Evolutionary conservation across 2,888 invertebrate species (phyloP).

Genomic region (Agriopis leucophaearia): DNA sequence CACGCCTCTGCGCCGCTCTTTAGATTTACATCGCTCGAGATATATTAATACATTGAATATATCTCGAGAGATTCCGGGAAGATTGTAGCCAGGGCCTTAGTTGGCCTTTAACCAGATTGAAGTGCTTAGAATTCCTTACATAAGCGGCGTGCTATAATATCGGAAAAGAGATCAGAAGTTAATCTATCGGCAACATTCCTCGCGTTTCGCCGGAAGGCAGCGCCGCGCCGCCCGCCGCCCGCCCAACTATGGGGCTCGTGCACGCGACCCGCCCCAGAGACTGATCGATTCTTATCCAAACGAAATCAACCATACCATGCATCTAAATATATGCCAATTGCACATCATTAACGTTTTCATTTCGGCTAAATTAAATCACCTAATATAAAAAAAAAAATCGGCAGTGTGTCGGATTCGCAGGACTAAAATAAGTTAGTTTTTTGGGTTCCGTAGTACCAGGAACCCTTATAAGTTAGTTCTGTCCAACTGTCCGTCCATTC

Average conservation of each 20-base stretch:
- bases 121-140: constrained; percentile 83
- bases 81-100: constrained; percentile 68
- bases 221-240: constrained; percentile 63
- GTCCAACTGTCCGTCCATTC: too few relatives aligned
- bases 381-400: neutral
- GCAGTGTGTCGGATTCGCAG: too few relatives aligned
- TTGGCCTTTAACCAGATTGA: constrained; percentile 81
- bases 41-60: constrained; percentile 44
- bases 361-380: neutral
- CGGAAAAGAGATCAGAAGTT: constrained; percentile 86
- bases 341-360: constrained; percentile 2
- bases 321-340: constrained; percentile 50
- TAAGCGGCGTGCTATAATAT: constrained; percentile 83
- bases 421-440: too few relatives aligned
- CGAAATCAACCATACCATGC: constrained; percentile 70
- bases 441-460: too few relatives aligned
- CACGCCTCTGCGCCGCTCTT: constrained; percentile 22
- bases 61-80: constrained; percentile 49
- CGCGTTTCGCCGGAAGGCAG: constrained; percentile 85
- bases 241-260: constrained; percentile 65
- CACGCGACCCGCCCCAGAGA: constrained; percentile 75
- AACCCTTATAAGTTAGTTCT: too few relatives aligned
- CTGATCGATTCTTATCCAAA: constrained; percentile 79
- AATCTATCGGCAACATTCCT: constrained; percentile 86
- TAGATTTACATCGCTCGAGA: constrained; percentile 39